Evolutionary conservation across 2,113 vertebrate genomes (phyloP).

Genomic region (Nothoprocta perdicaria): DNA sequence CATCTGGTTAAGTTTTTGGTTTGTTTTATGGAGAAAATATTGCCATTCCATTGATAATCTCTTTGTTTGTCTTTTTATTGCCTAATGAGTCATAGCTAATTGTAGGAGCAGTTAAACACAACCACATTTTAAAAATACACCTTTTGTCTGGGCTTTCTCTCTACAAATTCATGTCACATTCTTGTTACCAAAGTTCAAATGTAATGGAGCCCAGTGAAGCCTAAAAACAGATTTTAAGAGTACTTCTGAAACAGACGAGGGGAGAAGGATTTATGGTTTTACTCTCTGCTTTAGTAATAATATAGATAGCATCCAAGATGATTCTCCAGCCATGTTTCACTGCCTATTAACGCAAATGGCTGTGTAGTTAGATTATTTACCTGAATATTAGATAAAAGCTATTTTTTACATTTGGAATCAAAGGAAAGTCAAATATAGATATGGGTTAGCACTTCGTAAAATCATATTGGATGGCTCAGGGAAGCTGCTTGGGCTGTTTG

Average conservation of each 20-base stretch:
- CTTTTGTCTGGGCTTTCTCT: conserved; percentile 28
- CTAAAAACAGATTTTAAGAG: conserved; percentile 62
- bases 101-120: conserved; percentile 48
- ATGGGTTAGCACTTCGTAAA: conserved; percentile 30
- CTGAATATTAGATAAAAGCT: conserved; percentile 49
- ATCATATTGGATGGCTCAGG: conserved; percentile 32
- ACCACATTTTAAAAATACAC: conserved; percentile 28
- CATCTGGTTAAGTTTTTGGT: conserved; percentile 33
- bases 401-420: conserved; percentile 35
- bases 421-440: conserved; percentile 39
- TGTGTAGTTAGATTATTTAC: not conserved
- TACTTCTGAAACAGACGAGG: conserved; percentile 1
- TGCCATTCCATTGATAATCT: conserved; percentile 37
- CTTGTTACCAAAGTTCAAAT: conserved; percentile 58
- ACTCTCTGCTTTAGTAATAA: conserved; percentile 55
- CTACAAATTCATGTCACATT: not conserved
- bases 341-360: conserved; percentile 37
- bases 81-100: conserved; percentile 67
- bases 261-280: conserved; percentile 55
- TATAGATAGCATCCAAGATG: conserved; percentile 52
- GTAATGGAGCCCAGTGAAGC: conserved; percentile 62
- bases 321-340: conserved; percentile 38
- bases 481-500: conserved; percentile 24
- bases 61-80: conserved; percentile 58
- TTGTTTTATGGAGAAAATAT: conserved; percentile 48